Base-by-base conservation (phyloP, 2,113 vertebrate species). In the Hucho hucho region DNA sequence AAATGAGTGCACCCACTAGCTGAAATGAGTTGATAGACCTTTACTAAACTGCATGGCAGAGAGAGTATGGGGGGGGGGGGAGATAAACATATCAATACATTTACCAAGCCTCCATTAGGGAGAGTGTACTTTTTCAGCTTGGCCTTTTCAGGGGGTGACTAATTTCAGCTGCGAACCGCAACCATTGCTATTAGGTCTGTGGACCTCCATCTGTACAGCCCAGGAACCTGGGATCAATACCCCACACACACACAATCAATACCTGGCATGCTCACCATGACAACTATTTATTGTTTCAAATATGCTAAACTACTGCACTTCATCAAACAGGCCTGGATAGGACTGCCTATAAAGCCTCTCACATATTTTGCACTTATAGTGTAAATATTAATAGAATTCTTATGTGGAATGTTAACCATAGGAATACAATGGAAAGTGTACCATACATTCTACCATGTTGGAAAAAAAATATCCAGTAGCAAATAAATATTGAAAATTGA, bases 281-380 rank as follows among this genome's bases (percentile, higher is more conserved):
- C 77, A 71, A 47, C 70, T 82, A 76, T 81, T 78, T 81, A 84
- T 76, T 80, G 72, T 78, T 84, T 86, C 73, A 82, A 22, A 65
- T 76, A 80, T 77, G 74, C 69, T 81, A 77, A 79, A 83, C 32
- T 61, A 61, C 70, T 72, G 3, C 29, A 65, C 71, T 79, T 82
- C 73, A 82, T 80, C 71, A 75, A 72, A 64, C n/a, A 56, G 22
- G 26, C 70, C 66, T 25, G 70, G 26, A 18, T 37, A 65, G 22
- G 67, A 18, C 53, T 53, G 47, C 65, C 28, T 67, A 59, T 75
- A 43, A 43, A 11, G 46, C 43, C 37, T 69, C 32, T 47, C 28
- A 66, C 37, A 43, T 43, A 43, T 43, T 43, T 12, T n/a, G 64
- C 24, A 18, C 49, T 18, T 16, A 53, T 53, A 18, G 49, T 53